phyloP scores from a whole-genome alignment of 2,888 invertebrate species.

The Nebria brevicollis region DNA sequence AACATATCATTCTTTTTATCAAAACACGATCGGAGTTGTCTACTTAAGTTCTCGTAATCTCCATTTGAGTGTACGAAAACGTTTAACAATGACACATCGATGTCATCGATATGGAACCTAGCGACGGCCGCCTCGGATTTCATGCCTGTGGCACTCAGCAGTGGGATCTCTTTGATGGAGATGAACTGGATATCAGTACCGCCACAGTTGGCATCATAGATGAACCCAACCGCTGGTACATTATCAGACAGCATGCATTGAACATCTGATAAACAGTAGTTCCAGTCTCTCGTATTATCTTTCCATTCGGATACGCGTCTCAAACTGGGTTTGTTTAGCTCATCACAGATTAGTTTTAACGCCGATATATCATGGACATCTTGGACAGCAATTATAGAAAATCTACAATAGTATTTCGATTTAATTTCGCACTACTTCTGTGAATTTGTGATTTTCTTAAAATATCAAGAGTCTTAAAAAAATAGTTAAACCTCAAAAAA shows the following conservation, averaged over 20 bases:
- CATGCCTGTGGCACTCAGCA: conserved; percentile 51
- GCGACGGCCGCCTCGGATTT: conserved; percentile 57
- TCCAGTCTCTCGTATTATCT: conserved; percentile 74
- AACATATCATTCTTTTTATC: conserved; percentile 54
- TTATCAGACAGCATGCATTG: conserved; percentile 50
- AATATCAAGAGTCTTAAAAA: neutral
- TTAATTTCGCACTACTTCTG: too few relatives aligned
- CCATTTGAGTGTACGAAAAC: conserved; percentile 48
- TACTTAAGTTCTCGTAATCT: conserved; percentile 33
- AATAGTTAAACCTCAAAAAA: neutral
- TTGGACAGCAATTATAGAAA: conserved; percentile 79
- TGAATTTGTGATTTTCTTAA: too few relatives aligned
- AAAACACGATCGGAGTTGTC: conserved; percentile 35
- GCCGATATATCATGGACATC: conserved; percentile 75
- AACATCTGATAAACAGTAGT: conserved; percentile 64
- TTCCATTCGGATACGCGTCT: conserved; percentile 73
- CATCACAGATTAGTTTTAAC: conserved; percentile 75
- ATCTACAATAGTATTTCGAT: conserved; percentile 61
- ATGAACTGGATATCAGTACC: conserved; percentile 47
- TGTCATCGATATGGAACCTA: conserved; percentile 66
- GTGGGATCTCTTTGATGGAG: conserved; percentile 16
- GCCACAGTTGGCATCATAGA: conserved; percentile 62
- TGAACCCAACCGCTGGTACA: conserved; percentile 60
- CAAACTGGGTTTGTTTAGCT: conserved; percentile 73
- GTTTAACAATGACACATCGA: conserved; percentile 66